Evolutionary conservation across 2,888 invertebrate species (phyloP), one percentile per base, ranked within the genome.

Genomic region (Eretmocerus hayati): DNA sequence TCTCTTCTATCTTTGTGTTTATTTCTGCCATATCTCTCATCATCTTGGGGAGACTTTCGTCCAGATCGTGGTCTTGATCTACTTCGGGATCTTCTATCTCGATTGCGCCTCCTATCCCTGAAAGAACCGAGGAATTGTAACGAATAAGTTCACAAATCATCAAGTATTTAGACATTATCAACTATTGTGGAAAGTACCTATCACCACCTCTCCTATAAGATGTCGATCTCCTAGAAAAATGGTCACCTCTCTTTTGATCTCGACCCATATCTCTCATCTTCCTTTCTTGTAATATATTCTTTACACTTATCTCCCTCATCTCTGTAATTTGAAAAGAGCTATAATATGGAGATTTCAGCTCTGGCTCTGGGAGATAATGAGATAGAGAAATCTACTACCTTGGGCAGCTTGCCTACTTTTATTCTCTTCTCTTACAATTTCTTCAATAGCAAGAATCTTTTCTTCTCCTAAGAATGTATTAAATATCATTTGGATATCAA

Each of bases 361-460:
- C n/a, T n/a, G n/a, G n/a, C n/a, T n/a, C n/a, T n/a, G n/a, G n/a
- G n/a, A n/a, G 26, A 26, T 26, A 11, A 9, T 26, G 11, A 9
- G 1, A 26, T 26, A 26, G n/a, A n/a, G n/a, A n/a, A n/a, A n/a
- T n/a, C n/a, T 37, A 36, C 38, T 19, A 50, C 59, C 58, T 50
- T 58, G 59, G 46, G 59, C 56, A 45, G 60, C 54, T 55, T 60
- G 44, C 55, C 65, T 69, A 47, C 57, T 63, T 48, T 62, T 63
- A 32, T 63, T 62, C 52, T 66, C 70, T 52, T 71, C 70, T 8
- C 67, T 56, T 11, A 70, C 66, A 50, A 71, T 70, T 58, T 70
- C 70, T 54, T 71, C 71, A 15, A 71, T 70, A 5, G 71, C 71
- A n/a, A 64, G 56, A 53, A 71, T 57, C 49, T 69, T 70, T 49